Evolutionary conservation across 2,797 vertebrate species (phyloP).

Genomic region (Rhinophrynus dorsalis): DNA sequence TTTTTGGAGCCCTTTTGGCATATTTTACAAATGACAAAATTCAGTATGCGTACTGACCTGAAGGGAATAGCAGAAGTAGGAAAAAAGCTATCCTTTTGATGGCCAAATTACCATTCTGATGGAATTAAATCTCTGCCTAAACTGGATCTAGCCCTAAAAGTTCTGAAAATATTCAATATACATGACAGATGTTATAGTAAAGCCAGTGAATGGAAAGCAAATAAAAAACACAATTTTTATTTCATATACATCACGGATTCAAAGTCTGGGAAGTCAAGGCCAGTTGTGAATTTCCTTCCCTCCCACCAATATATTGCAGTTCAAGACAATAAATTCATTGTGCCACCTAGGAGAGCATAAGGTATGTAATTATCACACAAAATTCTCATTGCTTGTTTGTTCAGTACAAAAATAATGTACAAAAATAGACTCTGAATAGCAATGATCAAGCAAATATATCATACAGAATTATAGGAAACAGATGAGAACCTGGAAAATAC

Average conservation of each 20-base stretch:
- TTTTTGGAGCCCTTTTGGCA: too few species aligned
- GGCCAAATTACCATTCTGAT: too few species aligned
- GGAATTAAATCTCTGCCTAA: too few species aligned
- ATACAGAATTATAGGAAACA: conserved; percentile 15
- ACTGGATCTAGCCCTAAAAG: too few species aligned
- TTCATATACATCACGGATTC: background rate
- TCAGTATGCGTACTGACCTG: too few species aligned
- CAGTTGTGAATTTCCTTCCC: background rate
- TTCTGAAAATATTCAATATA: too few species aligned
- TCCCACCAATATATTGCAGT: background rate
- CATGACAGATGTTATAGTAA: too few species aligned
- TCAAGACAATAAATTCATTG: background rate
- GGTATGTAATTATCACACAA: background rate
- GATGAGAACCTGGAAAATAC: background rate
- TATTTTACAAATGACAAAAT: too few species aligned
- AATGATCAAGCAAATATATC: conserved; percentile 13
- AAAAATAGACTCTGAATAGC: conserved; percentile 45
- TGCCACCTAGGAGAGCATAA: background rate
- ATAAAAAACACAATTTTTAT: conserved; percentile 35
- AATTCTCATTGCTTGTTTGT: background rate
- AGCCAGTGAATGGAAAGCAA: background rate
- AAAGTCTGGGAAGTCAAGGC: background rate
- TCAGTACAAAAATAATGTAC: conserved; percentile 42
- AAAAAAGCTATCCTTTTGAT: too few species aligned
- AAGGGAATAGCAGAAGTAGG: too few species aligned